Evolutionary conservation across 92 coral and sea anemone genomes (phyloP).

Genomic region (Zoanthus solanderi): DNA sequence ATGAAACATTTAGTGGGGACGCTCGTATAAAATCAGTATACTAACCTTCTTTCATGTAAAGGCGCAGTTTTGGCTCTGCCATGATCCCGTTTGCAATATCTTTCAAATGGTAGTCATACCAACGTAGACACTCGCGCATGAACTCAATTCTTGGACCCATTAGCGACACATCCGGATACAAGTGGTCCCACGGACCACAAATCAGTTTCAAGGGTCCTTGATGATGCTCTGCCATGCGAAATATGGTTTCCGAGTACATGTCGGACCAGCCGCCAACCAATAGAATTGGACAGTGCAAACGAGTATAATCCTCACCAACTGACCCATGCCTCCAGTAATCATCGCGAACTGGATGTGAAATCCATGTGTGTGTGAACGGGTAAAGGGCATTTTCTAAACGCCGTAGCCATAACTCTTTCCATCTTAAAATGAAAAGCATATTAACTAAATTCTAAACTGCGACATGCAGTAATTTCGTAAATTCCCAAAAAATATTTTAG

Average conservation of each 20-base stretch:
- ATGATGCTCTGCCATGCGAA: slow-evolving; percentile 76
- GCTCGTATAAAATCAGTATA: not conserved
- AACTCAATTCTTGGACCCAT: slow-evolving; percentile 81
- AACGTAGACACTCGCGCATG: slow-evolving; percentile 71
- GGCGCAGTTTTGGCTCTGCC: slow-evolving; percentile 69
- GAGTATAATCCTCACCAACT: slow-evolving; percentile 71
- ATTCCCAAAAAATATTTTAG: no score
- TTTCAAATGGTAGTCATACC: slow-evolving; percentile 86
- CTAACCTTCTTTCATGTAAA: slow-evolving; percentile 73
- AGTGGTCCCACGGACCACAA: slow-evolving; percentile 85
- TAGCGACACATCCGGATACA: slow-evolving; percentile 63
- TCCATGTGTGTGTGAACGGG: slow-evolving; percentile 81
- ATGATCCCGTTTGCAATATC: slow-evolving; percentile 69
- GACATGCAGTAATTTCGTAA: no score
- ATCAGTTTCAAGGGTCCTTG: slow-evolving; percentile 67
- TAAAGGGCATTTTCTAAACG: slow-evolving; percentile 63
- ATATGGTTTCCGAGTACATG: slow-evolving; percentile 67
- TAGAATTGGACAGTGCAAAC: slow-evolving; percentile 70
- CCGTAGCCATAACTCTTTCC: slow-evolving; percentile 84
- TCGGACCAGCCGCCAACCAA: slow-evolving; percentile 85
- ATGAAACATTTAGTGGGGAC: no score
- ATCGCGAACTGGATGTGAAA: slow-evolving; percentile 80
- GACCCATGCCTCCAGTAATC: slow-evolving; percentile 87
- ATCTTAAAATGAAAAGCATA: slow-evolving; percentile 44
- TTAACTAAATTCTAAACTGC: no score